Conservation (phyloP, 2,113 vertebrate species). For the Shinisaurus crocodilurus region DNA sequence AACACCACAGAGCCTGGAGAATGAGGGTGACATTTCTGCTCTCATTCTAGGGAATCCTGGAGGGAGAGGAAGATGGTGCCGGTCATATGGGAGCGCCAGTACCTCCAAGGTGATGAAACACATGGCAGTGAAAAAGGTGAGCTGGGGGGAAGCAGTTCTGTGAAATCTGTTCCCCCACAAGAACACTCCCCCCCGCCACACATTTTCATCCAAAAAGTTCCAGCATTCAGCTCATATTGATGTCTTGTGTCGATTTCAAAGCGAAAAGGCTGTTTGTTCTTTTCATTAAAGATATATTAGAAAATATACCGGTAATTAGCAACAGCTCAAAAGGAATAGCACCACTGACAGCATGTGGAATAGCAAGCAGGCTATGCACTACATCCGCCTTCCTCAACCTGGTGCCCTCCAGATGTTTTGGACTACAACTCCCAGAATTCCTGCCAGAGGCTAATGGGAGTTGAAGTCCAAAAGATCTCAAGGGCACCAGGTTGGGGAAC, state of each 20-base stretch:
- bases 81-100: neutral
- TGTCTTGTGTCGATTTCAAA: neutral
- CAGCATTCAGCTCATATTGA: too few relatives aligned
- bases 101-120: neutral
- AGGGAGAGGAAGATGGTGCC: neutral
- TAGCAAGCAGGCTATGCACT: too few relatives aligned
- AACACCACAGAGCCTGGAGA: neutral
- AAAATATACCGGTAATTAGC: neutral
- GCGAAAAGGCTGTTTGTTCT: neutral
- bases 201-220: too few relatives aligned
- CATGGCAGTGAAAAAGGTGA: neutral
- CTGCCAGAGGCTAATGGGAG: too few relatives aligned
- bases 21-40: neutral
- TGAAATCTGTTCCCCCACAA: neutral
- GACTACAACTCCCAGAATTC: too few relatives aligned
- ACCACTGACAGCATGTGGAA: neutral
- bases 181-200: too few relatives aligned
- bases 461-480: too few relatives aligned
- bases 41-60: neutral
- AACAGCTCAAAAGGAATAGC: neutral
- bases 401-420: too few relatives aligned
- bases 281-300: neutral
- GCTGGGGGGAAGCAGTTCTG: neutral
- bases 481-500: too few relatives aligned
- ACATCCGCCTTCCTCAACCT: too few relatives aligned